Conservation (phyloP, 2,888 invertebrate genomes). For the Sphinx pinastri region DNA sequence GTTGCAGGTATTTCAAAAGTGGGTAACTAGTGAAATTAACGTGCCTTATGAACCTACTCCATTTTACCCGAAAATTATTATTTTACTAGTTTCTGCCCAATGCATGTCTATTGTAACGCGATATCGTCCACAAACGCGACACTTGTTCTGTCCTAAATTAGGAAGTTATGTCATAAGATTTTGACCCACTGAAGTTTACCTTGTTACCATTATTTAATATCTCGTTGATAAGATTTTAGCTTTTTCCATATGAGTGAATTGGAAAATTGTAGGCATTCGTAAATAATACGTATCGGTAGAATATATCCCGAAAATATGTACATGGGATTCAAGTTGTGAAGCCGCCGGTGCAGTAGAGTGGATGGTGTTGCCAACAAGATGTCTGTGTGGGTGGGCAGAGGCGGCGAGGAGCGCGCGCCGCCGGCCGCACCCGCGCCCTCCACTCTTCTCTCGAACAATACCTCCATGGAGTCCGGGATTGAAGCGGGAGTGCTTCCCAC, state of each 20-base stretch:
- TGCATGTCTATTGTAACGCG: constrained; percentile 3
- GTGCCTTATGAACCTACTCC: constrained; percentile 71
- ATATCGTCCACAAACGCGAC: constrained; percentile 10
- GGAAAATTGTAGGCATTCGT: too few relatives aligned
- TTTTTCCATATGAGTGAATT: too few relatives aligned
- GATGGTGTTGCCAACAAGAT: constrained; percentile 74
- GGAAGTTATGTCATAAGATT: background rate
- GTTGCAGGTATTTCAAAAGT: constrained; percentile 62
- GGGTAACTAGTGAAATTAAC: constrained; percentile 47
- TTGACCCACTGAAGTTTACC: too few relatives aligned
- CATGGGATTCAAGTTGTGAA: constrained; percentile 36
- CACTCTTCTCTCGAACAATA: constrained; percentile 76
- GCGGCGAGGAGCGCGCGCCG: constrained; percentile 63
- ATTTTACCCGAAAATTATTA: constrained; percentile 38
- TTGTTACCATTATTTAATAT: too few relatives aligned
- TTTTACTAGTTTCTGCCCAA: constrained; percentile 46
- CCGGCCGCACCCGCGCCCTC: constrained; percentile 61
- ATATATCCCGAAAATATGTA: constrained; percentile 26
- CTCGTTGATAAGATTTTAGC: too few relatives aligned
- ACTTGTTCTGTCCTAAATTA: constrained; percentile 28
- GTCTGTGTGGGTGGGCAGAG: constrained; percentile 81
- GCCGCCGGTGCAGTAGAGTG: constrained; percentile 56
- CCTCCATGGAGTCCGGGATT: constrained; percentile 86
- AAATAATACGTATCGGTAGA: background rate
- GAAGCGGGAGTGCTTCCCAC: constrained; percentile 88